These are phyloP conservation scores for Pelvicachromis taeniatus DNA, from an alignment of 2,113 vertebrate species.

Conservation along the genomic window DNA sequence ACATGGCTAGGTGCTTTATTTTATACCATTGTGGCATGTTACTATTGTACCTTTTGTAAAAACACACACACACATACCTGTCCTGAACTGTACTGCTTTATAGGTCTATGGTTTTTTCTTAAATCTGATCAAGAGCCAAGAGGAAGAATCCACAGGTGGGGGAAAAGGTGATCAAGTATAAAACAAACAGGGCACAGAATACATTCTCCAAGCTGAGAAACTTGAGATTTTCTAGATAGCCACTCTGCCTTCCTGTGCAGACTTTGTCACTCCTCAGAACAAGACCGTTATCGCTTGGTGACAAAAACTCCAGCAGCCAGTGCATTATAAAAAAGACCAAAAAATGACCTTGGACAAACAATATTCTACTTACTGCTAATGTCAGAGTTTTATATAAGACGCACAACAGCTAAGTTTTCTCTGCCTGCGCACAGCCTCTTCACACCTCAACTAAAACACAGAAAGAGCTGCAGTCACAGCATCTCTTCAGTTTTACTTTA, in stretches of 20 bases:
- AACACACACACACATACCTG: neutral
- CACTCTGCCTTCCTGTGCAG: neutral
- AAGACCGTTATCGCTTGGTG: neutral
- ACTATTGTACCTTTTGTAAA: no score
- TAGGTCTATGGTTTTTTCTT: neutral
- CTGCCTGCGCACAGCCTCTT: neutral
- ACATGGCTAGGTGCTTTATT: neutral
- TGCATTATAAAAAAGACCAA: neutral
- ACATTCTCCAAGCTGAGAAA: neutral
- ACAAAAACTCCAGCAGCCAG: neutral
- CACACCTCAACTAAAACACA: neutral
- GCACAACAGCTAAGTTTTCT: neutral
- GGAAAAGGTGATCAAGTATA: neutral
- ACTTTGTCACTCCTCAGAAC: neutral
- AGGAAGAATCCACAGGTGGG: neutral
- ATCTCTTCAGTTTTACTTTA: constrained; percentile 3
- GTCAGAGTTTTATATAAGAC: neutral
- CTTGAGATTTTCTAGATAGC: neutral
- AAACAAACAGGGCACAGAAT: neutral
- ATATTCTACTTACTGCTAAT: neutral
- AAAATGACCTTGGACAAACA: neutral
- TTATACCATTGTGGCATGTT: neutral
- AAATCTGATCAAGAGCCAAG: rapidly evolving
- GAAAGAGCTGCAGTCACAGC: neutral
- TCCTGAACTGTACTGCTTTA: neutral